These are phyloP conservation scores for Oegoconia quadripuncta DNA, from an alignment of 2,888 invertebrate genomes.

Conservation along the genomic window DNA sequence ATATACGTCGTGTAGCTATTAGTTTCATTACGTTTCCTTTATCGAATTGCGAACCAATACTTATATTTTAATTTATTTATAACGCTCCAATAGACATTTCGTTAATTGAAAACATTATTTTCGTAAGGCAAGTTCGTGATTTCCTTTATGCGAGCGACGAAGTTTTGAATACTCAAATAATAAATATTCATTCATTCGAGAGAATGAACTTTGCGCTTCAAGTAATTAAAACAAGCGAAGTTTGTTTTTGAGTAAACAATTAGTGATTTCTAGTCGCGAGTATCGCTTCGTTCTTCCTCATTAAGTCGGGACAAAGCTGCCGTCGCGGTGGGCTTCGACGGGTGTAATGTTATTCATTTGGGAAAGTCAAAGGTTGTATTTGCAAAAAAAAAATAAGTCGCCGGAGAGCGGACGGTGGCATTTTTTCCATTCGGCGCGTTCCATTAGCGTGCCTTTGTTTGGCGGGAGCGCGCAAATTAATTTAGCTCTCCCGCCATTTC, in stretches of 20 bases:
- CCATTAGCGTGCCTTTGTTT: conserved; percentile 80
- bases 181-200: conserved; percentile 34
- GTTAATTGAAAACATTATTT: too few relatives aligned
- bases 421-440: conserved; percentile 80
- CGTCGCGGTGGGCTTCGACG: conserved; percentile 64
- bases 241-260: conserved; percentile 62
- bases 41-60: too few relatives aligned
- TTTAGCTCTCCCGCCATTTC: conserved; percentile 79
- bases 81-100: too few relatives aligned
- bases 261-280: conserved; percentile 46
- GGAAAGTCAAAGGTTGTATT: conserved; percentile 78
- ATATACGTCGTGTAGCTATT: too few relatives aligned
- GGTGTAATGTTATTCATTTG: conserved; percentile 78
- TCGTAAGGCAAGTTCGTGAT: too few relatives aligned
- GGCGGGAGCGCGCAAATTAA: conserved; percentile 80
- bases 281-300: conserved; percentile 64
- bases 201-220: conserved; percentile 47
- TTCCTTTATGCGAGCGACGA: conserved; percentile 1
- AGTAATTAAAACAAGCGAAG: conserved; percentile 54
- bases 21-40: too few relatives aligned
- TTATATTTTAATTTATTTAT: too few relatives aligned
- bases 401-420: conserved; percentile 78
- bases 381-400: conserved; percentile 72
- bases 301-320: conserved; percentile 68
- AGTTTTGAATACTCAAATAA: conserved; percentile 28